Evolutionary conservation across 2,888 invertebrate genomes (phyloP).

Genomic region (Magallana nippona): DNA sequence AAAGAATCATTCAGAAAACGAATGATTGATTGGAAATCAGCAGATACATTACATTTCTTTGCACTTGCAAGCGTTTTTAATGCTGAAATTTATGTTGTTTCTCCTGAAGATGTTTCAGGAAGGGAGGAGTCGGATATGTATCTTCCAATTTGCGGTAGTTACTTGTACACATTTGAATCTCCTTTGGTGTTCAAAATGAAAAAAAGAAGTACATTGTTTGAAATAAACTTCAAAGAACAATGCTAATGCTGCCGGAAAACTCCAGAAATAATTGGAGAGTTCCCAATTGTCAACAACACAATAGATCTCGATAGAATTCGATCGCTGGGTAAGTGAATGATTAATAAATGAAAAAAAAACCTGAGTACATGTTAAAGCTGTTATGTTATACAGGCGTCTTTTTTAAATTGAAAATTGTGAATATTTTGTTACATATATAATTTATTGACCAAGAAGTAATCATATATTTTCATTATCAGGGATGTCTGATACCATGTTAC

Average conservation of each 20-base stretch:
- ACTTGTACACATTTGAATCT: not conserved
- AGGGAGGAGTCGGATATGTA: not conserved
- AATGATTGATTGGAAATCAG: not conserved
- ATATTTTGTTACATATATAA: too few species aligned
- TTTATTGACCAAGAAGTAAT: too few species aligned
- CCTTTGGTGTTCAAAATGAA: not conserved
- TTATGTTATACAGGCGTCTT: too few species aligned
- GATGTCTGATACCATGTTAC: too few species aligned
- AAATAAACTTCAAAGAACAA: too few species aligned
- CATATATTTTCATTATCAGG: too few species aligned
- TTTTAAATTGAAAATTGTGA: too few species aligned
- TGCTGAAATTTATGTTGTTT: not conserved
- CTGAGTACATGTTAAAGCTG: too few species aligned
- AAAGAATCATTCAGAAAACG: not conserved
- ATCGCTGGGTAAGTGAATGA: not conserved
- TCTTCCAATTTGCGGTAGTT: not conserved
- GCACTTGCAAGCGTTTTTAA: not conserved
- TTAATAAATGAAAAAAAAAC: not conserved
- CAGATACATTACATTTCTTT: not conserved
- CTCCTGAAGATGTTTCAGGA: not conserved
- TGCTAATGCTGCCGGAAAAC: not conserved
- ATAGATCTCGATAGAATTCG: not conserved
- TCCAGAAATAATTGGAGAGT: not conserved
- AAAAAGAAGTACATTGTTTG: too few species aligned
- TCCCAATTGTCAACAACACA: not conserved